Percentiles rank a stretch among this genome's conserved stretches.
These are phyloP conservation scores for Epinotia bilunana DNA, from an alignment of 2,888 invertebrate species.

Conservation along the genomic window DNA sequence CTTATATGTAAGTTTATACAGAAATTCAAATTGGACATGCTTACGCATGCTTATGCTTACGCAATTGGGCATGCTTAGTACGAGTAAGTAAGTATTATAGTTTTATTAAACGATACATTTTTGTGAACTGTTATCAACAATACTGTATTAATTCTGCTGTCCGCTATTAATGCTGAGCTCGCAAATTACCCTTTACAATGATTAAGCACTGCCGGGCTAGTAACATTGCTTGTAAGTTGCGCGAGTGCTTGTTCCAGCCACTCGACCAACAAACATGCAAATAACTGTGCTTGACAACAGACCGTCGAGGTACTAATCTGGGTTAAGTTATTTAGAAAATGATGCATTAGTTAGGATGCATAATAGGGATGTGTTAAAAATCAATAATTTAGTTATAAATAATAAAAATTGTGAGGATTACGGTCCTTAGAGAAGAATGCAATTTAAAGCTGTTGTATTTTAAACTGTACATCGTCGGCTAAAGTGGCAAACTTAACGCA, in stretches of 20 bases:
- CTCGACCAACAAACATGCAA: slow-evolving; percentile 30
- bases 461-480: too few species aligned
- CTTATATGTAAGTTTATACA: background rate
- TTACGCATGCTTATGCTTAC: too few species aligned
- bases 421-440: too few species aligned
- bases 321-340: slow-evolving; percentile 8
- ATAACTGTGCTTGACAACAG: slow-evolving; percentile 16
- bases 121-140: background rate
- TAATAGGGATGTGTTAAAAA: background rate
- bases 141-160: slow-evolving; percentile 21
- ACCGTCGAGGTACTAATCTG: slow-evolving; percentile 1
- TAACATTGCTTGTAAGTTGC: slow-evolving; percentile 29
- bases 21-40: background rate
- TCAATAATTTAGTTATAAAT: too few species aligned
- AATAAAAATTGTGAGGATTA: too few species aligned
- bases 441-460: too few species aligned
- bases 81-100: too few species aligned
- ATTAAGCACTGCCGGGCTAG: slow-evolving; percentile 18
- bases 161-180: slow-evolving; percentile 11
- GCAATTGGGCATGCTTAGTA: too few species aligned
- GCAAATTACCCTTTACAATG: slow-evolving; percentile 32
- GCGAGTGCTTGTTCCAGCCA: slow-evolving; percentile 34
- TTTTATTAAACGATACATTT: background rate
- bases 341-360: background rate
- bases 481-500: too few species aligned